phyloP scores from a whole-genome alignment of 2,113 vertebrate species.

The Erpornis zantholeuca region DNA sequence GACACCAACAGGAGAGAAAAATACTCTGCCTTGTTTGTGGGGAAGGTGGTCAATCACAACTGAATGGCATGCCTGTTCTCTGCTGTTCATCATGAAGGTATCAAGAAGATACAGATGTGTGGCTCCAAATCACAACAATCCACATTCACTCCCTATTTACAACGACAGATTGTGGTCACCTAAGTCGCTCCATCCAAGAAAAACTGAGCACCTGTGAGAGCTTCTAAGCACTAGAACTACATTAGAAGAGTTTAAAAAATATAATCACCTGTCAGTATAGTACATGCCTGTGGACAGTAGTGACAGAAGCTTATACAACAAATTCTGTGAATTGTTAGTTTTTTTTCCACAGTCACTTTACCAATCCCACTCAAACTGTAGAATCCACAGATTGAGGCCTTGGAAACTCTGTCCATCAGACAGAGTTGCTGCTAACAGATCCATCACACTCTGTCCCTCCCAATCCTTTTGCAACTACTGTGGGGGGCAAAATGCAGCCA shows the following conservation, averaged over 20 bases:
- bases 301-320: background rate
- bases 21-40: background rate
- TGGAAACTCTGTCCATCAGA: background rate
- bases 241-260: background rate
- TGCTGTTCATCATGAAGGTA: background rate
- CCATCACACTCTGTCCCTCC: background rate
- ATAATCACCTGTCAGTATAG: background rate
- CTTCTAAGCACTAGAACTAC: background rate
- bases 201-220: background rate
- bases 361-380: background rate
- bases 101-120: background rate
- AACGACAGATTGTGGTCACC: accelerated
- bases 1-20: background rate
- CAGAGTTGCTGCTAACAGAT: background rate
- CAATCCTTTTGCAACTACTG: background rate
- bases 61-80: background rate
- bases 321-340: background rate
- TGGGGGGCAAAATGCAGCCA: background rate
- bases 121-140: background rate
- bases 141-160: no score
- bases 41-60: background rate
- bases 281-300: background rate
- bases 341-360: background rate
- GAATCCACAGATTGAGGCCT: background rate
- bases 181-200: no score